Evolutionary conservation across 2,888 invertebrate species (phyloP).

Genomic region (Scaptomyza tumidula): DNA sequence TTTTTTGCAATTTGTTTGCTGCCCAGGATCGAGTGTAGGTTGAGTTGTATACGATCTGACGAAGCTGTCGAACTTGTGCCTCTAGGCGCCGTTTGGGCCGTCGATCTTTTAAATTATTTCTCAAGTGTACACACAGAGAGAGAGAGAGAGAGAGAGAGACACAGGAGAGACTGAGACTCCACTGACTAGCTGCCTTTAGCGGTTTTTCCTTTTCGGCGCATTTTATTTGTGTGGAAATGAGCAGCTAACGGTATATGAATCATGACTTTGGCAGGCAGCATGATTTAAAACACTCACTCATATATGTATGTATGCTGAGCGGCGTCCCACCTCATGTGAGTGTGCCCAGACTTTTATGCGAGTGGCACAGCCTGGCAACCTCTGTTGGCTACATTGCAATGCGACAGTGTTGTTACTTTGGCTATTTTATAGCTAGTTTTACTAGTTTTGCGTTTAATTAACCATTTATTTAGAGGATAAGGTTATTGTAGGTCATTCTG

Average conservation of each 20-base stretch:
- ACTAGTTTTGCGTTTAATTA: not conserved
- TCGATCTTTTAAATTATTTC: conserved; percentile 58
- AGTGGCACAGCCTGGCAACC: not conserved
- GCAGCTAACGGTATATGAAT: conserved; percentile 84
- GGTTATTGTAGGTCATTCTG: too few relatives aligned
- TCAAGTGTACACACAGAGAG: conserved; percentile 51
- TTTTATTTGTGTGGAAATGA: conserved; percentile 80
- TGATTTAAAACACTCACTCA: conserved; percentile 82
- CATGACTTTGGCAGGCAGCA: conserved; percentile 84
- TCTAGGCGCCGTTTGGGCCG: conserved; percentile 51
- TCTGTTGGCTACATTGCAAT: not conserved
- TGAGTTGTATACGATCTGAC: conserved; percentile 15
- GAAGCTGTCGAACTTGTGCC: conserved; percentile 31
- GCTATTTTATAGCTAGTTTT: not conserved
- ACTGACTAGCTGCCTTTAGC: conserved; percentile 34
- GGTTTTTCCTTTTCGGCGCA: conserved; percentile 71
- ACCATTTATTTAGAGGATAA: too few relatives aligned
- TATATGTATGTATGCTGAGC: conserved; percentile 48
- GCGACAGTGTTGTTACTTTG: conserved; percentile 3
- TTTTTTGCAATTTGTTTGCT: conserved; percentile 77
- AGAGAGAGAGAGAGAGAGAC: not conserved
- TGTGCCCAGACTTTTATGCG: conserved; percentile 47
- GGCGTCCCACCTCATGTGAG: conserved; percentile 25
- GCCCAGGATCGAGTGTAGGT: conserved; percentile 16
- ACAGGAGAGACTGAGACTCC: conserved; percentile 3